These are phyloP conservation scores for Silurus asotus DNA, from an alignment of 2,113 vertebrate species.

Conservation along the genomic window DNA sequence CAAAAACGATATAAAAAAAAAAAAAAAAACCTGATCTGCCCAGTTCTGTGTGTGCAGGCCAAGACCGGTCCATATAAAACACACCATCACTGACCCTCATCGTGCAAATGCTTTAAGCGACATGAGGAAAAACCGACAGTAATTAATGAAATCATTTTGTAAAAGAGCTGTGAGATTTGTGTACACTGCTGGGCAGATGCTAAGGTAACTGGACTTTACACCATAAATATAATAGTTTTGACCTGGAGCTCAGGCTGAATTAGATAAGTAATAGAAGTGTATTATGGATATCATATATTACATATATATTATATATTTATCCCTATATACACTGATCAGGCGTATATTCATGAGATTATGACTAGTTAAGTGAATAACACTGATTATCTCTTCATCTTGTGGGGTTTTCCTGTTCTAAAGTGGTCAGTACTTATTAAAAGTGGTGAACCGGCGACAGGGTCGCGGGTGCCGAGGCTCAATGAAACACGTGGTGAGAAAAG, in stretches of 20 bases:
- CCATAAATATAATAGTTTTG: neutral
- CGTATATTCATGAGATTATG: too few species aligned
- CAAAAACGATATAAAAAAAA: neutral
- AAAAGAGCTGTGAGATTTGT: neutral
- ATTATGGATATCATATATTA: too few species aligned
- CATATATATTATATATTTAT: too few species aligned
- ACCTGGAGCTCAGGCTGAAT: neutral
- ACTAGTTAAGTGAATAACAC: too few species aligned
- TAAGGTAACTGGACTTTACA: neutral
- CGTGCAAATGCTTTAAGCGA: conserved; percentile 3
- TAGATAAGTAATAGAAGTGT: neutral
- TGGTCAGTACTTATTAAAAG: too few species aligned
- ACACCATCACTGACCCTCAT: conserved; percentile 7
- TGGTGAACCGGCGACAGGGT: too few species aligned
- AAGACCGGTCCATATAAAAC: conserved; percentile 16
- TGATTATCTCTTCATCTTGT: too few species aligned
- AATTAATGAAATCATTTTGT: neutral
- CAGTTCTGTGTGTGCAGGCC: neutral
- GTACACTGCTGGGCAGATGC: neutral
- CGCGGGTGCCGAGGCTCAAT: too few species aligned
- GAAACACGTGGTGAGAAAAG: too few species aligned
- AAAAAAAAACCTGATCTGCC: neutral
- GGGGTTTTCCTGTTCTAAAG: too few species aligned
- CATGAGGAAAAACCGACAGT: neutral
- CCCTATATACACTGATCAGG: too few species aligned